Base-by-base conservation (phyloP, 2,797 vertebrate species). In the Pogonophryne albipinna region DNA sequence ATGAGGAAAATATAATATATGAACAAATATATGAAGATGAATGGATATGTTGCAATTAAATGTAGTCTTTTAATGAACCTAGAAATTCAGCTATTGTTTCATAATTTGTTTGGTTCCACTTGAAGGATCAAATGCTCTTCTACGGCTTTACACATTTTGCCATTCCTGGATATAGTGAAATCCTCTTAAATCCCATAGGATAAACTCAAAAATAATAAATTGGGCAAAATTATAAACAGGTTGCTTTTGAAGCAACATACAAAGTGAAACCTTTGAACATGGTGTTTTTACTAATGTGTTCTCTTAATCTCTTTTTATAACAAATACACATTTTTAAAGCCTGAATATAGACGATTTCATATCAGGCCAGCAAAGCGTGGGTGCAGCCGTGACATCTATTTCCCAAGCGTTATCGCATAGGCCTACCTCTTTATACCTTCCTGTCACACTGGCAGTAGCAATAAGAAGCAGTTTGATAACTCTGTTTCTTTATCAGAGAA, bases 401-500 rank as follows among this genome's bases (percentile, higher is more conserved):
- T 78, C 71, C 27, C 51, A 1, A 63, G 76, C 16, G 38, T 90
- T 88, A 87, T 91, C 89, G 53, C 79, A 66, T 71, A 71, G 23
- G 23, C 55, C 68, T 87, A 73, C 84, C 78, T 76, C 72, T 68
- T 82, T 71, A 74, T 80, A 84, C 85, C 78, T 78, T 80, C 79
- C 80, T 79, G 87, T 92, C 90, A 74, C 88, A 84, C 80, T 86
- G 79, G 91, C 92, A 89, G 82, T 91, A 59, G 90, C 85, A 88
- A 85, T 68, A 86, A 77, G 79, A 87, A 87, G 87, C 74, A 45
- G 80, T 78, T 82, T 93, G 91, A 92, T 92, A 92, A 91, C 87
- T 86, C 80, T 73, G 69, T 86, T 85, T 79, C 83, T 87, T 92
- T 92, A 91, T 91, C 86, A 50, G 74, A 17, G 52, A 57, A 52